phyloP scores from a whole-genome alignment of 2,797 vertebrate genomes.

The Gymnocypris eckloni region DNA sequence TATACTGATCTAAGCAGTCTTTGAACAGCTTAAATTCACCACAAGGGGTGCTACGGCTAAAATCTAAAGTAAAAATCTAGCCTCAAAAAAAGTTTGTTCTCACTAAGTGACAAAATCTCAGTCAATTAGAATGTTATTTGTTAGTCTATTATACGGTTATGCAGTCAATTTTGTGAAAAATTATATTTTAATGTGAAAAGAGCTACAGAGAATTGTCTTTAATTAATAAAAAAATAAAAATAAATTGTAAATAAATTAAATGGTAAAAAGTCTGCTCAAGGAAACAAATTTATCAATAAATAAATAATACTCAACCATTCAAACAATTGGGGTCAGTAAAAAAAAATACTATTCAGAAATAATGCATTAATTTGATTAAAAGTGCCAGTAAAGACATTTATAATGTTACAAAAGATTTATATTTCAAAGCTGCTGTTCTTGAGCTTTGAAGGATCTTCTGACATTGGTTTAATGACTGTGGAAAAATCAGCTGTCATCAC shows the following conservation, averaged over 20 bases:
- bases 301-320: not conserved
- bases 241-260: too few species aligned
- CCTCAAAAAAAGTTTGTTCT: not conserved
- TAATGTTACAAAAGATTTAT: not conserved
- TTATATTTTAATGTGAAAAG: not conserved
- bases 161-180: not conserved
- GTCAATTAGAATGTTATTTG: not conserved
- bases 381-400: not conserved
- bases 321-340: too few species aligned
- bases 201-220: not conserved
- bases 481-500: not conserved
- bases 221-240: not conserved
- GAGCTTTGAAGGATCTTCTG: not conserved
- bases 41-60: not conserved
- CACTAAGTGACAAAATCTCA: not conserved
- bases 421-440: not conserved
- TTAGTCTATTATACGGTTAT: not conserved
- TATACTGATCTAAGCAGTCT: not conserved
- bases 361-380: not conserved
- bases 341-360: too few species aligned
- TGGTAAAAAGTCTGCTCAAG: not conserved
- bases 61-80: not conserved
- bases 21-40: not conserved
- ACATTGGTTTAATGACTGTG: not conserved
- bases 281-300: not conserved